Percentiles rank a stretch among this genome's conserved stretches.
These are phyloP conservation scores for Macrocentrus cingulum DNA, from an alignment of 1,140 invertebrate species.

Conservation along the genomic window DNA sequence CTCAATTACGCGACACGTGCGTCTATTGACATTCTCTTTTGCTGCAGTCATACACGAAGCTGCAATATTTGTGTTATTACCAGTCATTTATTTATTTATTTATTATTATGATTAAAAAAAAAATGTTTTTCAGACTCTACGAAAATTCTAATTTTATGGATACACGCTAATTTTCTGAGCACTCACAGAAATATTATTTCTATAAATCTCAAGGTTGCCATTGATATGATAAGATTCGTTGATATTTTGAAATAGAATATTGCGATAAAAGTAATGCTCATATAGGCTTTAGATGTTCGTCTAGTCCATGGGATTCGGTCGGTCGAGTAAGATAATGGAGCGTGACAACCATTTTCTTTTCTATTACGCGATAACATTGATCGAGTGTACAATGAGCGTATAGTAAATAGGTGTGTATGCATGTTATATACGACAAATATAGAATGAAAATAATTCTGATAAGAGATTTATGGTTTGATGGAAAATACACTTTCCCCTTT, in stretches of 20 bases:
- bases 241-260: no score
- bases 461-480: no score
- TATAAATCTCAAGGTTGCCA: no score
- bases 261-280: no score
- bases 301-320: slow-evolving; percentile 15
- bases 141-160: no score
- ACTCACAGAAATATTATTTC: no score
- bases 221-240: no score
- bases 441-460: no score
- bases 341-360: slow-evolving; percentile 25
- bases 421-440: no score
- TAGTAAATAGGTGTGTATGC: not conserved
- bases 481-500: no score
- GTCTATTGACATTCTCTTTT: slow-evolving; percentile 10
- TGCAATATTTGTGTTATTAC: slow-evolving; percentile 5
- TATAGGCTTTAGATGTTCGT: no score
- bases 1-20: slow-evolving; percentile 15
- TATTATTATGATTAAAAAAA: not conserved
- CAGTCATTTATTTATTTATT: slow-evolving; percentile 7
- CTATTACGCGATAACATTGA: slow-evolving; percentile 26
- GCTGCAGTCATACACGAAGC: not conserved
- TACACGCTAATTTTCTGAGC: no score
- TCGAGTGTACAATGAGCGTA: not conserved
- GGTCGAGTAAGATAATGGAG: slow-evolving; percentile 22
- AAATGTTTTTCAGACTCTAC: not conserved